Evolutionary conservation across 2,888 invertebrate genomes (phyloP).

Genomic region (Sarcophaga variegata): DNA sequence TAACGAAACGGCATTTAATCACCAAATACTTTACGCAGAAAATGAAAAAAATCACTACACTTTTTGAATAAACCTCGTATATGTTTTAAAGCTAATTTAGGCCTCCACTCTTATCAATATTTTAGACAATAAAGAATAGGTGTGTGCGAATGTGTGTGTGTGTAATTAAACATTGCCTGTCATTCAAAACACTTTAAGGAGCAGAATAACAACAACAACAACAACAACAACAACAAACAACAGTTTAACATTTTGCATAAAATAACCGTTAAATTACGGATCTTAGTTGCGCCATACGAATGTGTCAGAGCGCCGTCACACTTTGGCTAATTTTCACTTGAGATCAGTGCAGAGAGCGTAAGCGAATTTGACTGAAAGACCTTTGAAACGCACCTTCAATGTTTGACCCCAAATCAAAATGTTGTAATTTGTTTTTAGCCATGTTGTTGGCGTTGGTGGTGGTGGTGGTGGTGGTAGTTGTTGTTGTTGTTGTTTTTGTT

Average conservation of each 20-base stretch:
- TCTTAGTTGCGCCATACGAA: not conserved
- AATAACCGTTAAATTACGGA: constrained; percentile 29
- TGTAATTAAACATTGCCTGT: not conserved
- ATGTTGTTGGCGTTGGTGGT: constrained; percentile 37
- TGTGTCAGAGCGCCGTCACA: constrained; percentile 38
- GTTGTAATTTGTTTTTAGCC: constrained; percentile 64
- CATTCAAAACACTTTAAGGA: not conserved
- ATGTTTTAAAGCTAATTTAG: no score
- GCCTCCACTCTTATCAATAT: not conserved
- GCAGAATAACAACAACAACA: not conserved
- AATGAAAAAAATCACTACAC: no score
- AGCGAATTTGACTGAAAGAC: constrained; percentile 44
- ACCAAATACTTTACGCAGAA: no score
- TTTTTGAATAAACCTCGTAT: no score
- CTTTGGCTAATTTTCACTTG: constrained; percentile 57
- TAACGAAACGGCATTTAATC: no score
- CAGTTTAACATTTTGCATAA: constrained; percentile 7
- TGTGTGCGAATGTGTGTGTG: not conserved
- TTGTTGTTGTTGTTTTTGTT: constrained; percentile 24
- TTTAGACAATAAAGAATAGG: not conserved
- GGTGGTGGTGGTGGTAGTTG: constrained; percentile 15
- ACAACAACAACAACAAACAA: not conserved
- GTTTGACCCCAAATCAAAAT: constrained; percentile 68
- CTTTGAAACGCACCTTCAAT: constrained; percentile 67
- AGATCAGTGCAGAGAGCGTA: constrained; percentile 37